Conservation (phyloP, 1,140 invertebrate species). For the Cephus cinctus region DNA sequence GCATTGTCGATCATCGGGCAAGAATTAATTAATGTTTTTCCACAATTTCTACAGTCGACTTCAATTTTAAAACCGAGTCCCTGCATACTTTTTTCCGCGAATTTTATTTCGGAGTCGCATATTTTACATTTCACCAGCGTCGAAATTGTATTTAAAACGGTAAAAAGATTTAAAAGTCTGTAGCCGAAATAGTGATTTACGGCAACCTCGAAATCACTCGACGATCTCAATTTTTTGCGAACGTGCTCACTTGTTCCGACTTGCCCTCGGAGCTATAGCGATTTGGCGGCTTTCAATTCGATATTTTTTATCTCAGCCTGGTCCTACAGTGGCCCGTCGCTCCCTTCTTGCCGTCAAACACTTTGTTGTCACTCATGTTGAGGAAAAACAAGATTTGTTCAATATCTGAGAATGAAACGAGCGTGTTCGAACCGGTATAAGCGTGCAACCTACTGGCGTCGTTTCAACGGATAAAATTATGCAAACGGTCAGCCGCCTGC, state of each 20-base stretch:
- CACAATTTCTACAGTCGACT: constrained; percentile 6
- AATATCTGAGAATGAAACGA: constrained; percentile 7
- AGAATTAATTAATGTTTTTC: constrained; percentile 5
- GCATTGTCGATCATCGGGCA: constrained; percentile 14
- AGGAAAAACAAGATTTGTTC: constrained; percentile 5
- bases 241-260: constrained; percentile 11
- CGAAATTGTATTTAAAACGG: constrained; percentile 12
- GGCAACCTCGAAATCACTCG: constrained; percentile 10
- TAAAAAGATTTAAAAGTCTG: constrained; percentile 11
- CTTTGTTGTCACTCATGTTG: constrained; percentile 6
- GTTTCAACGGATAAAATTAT: constrained; percentile 9
- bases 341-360: constrained; percentile 11
- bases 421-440: constrained; percentile 5
- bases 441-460: constrained; percentile 10
- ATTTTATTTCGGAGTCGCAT: constrained; percentile 4
- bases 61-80: no score
- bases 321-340: constrained; percentile 10
- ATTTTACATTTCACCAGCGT: constrained; percentile 12
- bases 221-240: constrained; percentile 9
- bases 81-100: constrained; percentile 5
- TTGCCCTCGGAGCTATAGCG: constrained; percentile 12
- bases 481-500: background rate
- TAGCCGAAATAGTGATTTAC: constrained; percentile 13
- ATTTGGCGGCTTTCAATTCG: constrained; percentile 12
- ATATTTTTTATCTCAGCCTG: constrained; percentile 11